phyloP scores from a whole-genome alignment of 2,797 vertebrate species.

The Brotula barbata region DNA sequence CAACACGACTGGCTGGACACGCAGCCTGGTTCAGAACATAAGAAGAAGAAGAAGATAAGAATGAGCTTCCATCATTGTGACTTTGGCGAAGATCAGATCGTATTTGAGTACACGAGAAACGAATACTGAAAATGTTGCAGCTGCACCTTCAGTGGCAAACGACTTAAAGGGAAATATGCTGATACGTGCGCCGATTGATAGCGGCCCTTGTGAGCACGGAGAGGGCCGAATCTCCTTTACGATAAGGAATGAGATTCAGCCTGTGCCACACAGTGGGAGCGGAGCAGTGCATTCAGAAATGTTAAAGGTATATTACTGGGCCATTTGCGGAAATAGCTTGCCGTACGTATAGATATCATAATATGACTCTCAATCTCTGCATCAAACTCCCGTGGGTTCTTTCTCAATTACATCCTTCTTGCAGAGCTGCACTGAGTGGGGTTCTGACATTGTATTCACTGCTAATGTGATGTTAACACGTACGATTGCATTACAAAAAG shows the following conservation, averaged over 20 bases:
- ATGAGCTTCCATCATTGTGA: no score
- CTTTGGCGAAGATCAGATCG: neutral
- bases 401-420: slow-evolving; percentile 67
- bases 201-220: neutral
- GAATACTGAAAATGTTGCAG: neutral
- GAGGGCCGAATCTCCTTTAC: neutral
- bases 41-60: no score
- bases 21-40: no score
- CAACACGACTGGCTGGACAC: no score
- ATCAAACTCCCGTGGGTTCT: slow-evolving; percentile 59
- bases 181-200: slow-evolving; percentile 13
- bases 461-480: slow-evolving; percentile 70
- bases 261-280: slow-evolving; percentile 17
- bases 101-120: neutral
- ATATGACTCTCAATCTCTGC: slow-evolving; percentile 58
- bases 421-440: slow-evolving; percentile 40
- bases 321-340: slow-evolving; percentile 52
- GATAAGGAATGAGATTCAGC: slow-evolving; percentile 5
- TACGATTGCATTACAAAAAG: slow-evolving; percentile 64
- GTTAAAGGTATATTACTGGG: slow-evolving; percentile 49
- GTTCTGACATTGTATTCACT: slow-evolving; percentile 64
- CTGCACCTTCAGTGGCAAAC: slow-evolving; percentile 7
- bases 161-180: slow-evolving; percentile 8
- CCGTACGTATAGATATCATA: slow-evolving; percentile 58
- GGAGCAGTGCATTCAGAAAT: slow-evolving; percentile 24